Evolutionary conservation across 2,113 vertebrate genomes (phyloP).

Genomic region (Hypanus sabinus): DNA sequence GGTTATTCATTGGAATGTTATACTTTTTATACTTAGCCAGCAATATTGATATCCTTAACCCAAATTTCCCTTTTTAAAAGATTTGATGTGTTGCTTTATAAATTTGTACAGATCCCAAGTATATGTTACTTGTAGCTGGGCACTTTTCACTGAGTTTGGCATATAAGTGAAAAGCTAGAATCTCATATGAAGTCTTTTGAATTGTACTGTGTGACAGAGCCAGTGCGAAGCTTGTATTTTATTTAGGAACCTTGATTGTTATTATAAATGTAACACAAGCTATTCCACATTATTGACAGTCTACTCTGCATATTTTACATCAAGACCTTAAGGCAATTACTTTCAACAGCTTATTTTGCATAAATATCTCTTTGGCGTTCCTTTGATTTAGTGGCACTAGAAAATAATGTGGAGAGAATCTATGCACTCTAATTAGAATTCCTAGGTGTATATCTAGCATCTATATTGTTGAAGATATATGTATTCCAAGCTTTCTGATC

Average conservation of each 20-base stretch:
- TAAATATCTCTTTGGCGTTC: neutral
- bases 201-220: neutral
- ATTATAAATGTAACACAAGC: neutral
- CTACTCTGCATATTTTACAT: neutral
- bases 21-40: neutral
- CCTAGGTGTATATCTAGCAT: neutral
- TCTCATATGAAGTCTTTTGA: neutral
- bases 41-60: neutral
- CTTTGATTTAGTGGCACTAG: neutral
- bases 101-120: neutral
- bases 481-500: neutral
- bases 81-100: neutral
- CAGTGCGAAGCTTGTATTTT: neutral
- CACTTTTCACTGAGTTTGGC: neutral
- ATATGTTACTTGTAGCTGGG: neutral
- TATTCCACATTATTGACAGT: neutral
- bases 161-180: neutral
- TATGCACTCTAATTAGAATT: neutral
- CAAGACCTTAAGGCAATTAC: neutral
- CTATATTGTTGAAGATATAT: slow-evolving; percentile 17
- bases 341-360: neutral
- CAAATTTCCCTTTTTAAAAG: neutral
- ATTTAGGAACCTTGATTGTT: neutral
- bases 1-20: neutral
- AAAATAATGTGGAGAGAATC: neutral